Evolutionary conservation across 2,888 invertebrate genomes (phyloP).

Genomic region (Theretra japonica): DNA sequence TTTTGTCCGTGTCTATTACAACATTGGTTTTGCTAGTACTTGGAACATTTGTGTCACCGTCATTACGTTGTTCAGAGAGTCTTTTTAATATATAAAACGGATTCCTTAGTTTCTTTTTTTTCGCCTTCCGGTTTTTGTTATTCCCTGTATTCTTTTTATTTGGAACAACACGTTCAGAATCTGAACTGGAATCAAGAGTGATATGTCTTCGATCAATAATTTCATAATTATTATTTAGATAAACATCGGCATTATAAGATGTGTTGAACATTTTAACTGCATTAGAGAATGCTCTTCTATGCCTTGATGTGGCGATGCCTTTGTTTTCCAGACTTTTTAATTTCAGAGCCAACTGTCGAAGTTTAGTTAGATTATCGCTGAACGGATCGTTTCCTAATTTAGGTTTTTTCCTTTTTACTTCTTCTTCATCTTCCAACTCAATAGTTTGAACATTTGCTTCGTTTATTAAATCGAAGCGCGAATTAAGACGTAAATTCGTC

Average conservation of each 20-base stretch:
- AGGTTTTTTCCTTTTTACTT: constrained; percentile 54
- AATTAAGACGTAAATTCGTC: constrained; percentile 55
- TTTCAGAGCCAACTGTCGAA: constrained; percentile 60
- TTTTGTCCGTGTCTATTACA: constrained; percentile 12
- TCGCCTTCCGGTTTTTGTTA: constrained; percentile 17
- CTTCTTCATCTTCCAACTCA: constrained; percentile 66
- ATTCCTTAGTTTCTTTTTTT: constrained; percentile 65
- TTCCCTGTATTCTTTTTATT: constrained; percentile 41
- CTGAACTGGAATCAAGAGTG: constrained; percentile 66
- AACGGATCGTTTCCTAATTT: constrained; percentile 46
- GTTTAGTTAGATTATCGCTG: constrained; percentile 56
- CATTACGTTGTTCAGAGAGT: constrained; percentile 48
- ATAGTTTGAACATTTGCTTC: constrained; percentile 68
- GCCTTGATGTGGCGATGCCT: constrained; percentile 55
- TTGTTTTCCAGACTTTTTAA: constrained; percentile 59
- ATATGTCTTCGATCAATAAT: constrained; percentile 62
- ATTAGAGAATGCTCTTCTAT: constrained; percentile 67
- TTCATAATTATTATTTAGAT: constrained; percentile 59
- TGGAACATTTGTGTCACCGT: constrained; percentile 14
- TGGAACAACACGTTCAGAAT: constrained; percentile 63
- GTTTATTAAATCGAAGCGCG: constrained; percentile 54
- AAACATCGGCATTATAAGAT: constrained; percentile 67
- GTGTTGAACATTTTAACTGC: constrained; percentile 71
- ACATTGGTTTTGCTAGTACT: constrained; percentile 21
- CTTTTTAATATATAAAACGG: constrained; percentile 71